Evolutionary conservation across 2,888 invertebrate species (phyloP), one percentile per base, ranked within the genome.

Genomic region (Meiosimyza platycephala): DNA sequence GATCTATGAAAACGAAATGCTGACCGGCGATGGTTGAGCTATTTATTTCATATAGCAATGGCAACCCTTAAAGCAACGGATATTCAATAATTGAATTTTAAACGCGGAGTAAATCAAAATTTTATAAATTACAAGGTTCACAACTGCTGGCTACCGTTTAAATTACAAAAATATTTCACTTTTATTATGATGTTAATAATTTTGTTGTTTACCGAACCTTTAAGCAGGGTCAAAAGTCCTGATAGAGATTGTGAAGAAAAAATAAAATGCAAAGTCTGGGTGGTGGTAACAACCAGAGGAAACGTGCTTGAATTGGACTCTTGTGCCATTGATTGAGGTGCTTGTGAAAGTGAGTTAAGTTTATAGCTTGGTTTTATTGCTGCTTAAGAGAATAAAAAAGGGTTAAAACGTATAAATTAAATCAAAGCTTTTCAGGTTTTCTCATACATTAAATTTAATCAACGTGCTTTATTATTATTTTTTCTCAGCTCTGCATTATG

Each of bases 81-180:
- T 28, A 40, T 52, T 13, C 54, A 50, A 80, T 81, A 83, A 82
- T 82, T 82, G 82, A 83, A 82, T 82, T 81, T 80, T 81, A 81
- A 82, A 78, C 78, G 77, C 75, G 78, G 77, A 82, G 80, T 83
- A 83, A 82, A 82, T 82, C 83, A 82, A 80, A 83, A 79, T 83
- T 81, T 83, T 82, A 83, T 82, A 77, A 79, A 79, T 78, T 40
- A 76, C 57, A 50, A 16, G 33, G 63, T 22, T 52, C 47, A 33
- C 54, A 54, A 11, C 18, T 22, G n/a, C 12, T 40, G 13, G 9
- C n/a, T 15, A 11, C 12, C 40, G 40, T 13, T 28, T 54, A 59
- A 51, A 51, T 1, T 13, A 22, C 22, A 66, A 50, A 18, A 72
- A 76, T n/a, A 54, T n/a, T 18, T n/a, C 15, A 16, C n/a, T 57